Conservation (phyloP, 2,888 invertebrate genomes). For the Melinopterus prodromus region DNA sequence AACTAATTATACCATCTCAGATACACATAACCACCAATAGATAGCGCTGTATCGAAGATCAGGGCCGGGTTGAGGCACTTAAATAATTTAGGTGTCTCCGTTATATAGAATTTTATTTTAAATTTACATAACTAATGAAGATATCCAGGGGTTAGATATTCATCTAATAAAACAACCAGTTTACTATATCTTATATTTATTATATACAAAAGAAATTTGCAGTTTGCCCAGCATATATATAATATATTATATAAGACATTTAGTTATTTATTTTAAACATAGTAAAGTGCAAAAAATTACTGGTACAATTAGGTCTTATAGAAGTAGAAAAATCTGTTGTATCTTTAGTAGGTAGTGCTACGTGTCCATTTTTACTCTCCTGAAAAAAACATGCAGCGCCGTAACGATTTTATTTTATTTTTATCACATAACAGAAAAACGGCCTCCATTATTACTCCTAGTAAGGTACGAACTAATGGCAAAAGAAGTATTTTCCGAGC, state of each 20-base stretch:
- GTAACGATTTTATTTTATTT: background rate
- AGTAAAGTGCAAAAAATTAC: conserved; percentile 39
- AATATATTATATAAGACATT: conserved; percentile 34
- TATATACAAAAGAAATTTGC: conserved; percentile 48
- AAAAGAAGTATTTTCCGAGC: conserved; percentile 36
- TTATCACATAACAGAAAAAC: background rate
- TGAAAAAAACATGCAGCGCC: background rate
- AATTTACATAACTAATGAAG: too few species aligned
- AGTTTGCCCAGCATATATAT: conserved; percentile 37
- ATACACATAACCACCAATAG: too few species aligned
- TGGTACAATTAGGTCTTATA: conserved; percentile 34
- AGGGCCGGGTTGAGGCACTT: too few species aligned
- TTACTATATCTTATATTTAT: conserved; percentile 47
- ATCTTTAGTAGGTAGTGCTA: conserved; percentile 14
- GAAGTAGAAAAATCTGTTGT: conserved; percentile 38
- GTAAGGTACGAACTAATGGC: conserved; percentile 39
- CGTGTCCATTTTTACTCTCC: conserved; percentile 24
- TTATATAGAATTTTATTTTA: too few species aligned
- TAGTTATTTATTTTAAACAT: conserved; percentile 35
- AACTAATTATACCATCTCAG: too few species aligned
- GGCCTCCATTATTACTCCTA: conserved; percentile 25
- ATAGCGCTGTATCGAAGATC: too few species aligned
- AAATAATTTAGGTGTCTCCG: too few species aligned
- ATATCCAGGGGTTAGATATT: too few species aligned
- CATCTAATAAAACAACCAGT: conserved; percentile 23